A percentile compares a stretch with the other conserved stretches of the same genome.
Evolutionary conservation across 1,140 invertebrate species (phyloP).

Genomic region (Ctenoplectra terminalis): DNA sequence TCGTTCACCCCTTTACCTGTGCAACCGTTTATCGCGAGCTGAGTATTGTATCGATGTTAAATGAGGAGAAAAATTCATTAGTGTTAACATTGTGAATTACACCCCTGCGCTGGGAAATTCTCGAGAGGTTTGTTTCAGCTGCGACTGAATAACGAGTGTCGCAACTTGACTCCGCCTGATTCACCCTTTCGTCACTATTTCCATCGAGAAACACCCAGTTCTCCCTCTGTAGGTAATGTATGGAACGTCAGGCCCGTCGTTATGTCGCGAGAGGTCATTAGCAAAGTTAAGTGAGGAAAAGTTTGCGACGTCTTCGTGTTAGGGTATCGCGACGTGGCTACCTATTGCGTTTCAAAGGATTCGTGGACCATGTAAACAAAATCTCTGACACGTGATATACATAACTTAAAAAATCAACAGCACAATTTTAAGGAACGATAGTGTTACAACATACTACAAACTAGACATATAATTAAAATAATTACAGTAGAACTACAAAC

Average conservation of each 20-base stretch:
- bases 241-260: slow-evolving; percentile 65
- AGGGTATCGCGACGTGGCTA: neutral
- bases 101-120: neutral
- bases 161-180: slow-evolving; percentile 41
- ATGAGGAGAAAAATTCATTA: slow-evolving; percentile 37
- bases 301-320: slow-evolving; percentile 26
- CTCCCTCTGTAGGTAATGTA: slow-evolving; percentile 53
- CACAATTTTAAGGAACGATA: too few species aligned
- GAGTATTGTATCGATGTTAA: slow-evolving; percentile 5
- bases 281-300: slow-evolving; percentile 54
- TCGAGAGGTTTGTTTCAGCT: slow-evolving; percentile 47
- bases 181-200: slow-evolving; percentile 40
- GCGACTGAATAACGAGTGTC: slow-evolving; percentile 51
- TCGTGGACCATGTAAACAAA: neutral
- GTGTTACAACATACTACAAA: too few species aligned
- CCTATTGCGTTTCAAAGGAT: slow-evolving; percentile 19
- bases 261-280: slow-evolving; percentile 61
- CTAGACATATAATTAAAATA: too few species aligned
- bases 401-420: too few species aligned
- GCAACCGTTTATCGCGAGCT: neutral
- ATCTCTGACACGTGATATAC: too few species aligned
- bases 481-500: too few species aligned
- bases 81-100: neutral
- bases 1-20: neutral
- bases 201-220: slow-evolving; percentile 17